A percentile compares a stretch with the other conserved stretches of the same genome.
Evolutionary conservation across 1,140 invertebrate species (phyloP).

Genomic region (Drosophila burlai): DNA sequence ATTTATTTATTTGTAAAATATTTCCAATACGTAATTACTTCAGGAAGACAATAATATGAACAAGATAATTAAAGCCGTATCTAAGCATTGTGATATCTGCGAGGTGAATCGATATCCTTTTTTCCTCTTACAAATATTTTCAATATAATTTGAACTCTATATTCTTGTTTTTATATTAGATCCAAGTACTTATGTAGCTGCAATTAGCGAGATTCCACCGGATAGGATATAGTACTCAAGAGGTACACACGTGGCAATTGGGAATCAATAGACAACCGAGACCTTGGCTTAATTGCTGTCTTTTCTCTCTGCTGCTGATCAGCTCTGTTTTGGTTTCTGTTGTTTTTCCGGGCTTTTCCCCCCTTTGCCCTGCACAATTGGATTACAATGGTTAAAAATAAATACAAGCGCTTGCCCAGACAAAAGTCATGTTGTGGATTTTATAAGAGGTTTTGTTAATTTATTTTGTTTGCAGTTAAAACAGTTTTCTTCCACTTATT

Average conservation of each 20-base stretch:
- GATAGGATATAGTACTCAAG: not conserved
- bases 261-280: constrained; percentile 46
- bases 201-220: not conserved
- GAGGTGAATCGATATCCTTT: no score
- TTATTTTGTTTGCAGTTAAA: constrained; percentile 56
- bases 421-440: constrained; percentile 12
- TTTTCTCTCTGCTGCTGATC: constrained; percentile 22
- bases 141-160: not conserved
- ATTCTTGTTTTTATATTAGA: not conserved
- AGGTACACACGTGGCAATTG: constrained; percentile 26
- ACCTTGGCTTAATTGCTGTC: constrained; percentile 44
- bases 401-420: not conserved
- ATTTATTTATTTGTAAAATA: not conserved
- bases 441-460: constrained; percentile 50
- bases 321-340: constrained; percentile 33
- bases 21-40: not conserved
- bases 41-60: not conserved
- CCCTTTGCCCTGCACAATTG: not conserved
- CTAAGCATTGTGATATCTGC: no score
- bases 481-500: constrained; percentile 43
- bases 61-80: no score
- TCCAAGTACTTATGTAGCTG: not conserved
- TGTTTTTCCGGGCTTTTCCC: constrained; percentile 24
- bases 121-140: no score
- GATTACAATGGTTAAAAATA: constrained; percentile 40